Evolutionary conservation across 1,140 invertebrate species (phyloP).

Genomic region (Arctopsyche grandis): DNA sequence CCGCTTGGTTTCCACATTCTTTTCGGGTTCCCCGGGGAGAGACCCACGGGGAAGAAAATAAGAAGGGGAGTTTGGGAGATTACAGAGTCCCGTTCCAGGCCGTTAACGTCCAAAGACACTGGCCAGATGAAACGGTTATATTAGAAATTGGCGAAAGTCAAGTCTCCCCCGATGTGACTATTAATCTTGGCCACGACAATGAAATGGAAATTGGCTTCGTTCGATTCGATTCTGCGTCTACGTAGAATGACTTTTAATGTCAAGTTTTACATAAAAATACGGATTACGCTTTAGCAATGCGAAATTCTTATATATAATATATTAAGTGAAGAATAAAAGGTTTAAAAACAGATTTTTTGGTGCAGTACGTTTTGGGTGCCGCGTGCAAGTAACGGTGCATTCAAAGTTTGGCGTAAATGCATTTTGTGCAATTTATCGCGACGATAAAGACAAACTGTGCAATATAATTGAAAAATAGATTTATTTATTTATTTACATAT

Average conservation of each 20-base stretch:
- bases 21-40: constrained; percentile 10
- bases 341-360: background rate
- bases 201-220: constrained; percentile 2
- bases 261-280: no score
- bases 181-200: constrained; percentile 2
- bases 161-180: background rate
- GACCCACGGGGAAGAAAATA: background rate
- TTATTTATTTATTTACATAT: no score
- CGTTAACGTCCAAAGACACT: constrained; percentile 11
- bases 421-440: constrained; percentile 3
- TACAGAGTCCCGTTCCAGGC: constrained; percentile 1
- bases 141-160: background rate
- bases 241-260: no score
- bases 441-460: background rate
- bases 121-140: constrained; percentile 13
- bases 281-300: background rate
- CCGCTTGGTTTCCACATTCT: background rate
- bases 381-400: background rate
- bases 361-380: background rate
- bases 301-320: background rate
- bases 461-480: background rate
- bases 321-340: no score
- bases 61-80: background rate
- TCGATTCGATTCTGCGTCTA: background rate
- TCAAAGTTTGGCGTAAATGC: constrained; percentile 2